Base-by-base conservation (phyloP, 1,140 invertebrate genomes). In the Cydia fagiglandana region DNA sequence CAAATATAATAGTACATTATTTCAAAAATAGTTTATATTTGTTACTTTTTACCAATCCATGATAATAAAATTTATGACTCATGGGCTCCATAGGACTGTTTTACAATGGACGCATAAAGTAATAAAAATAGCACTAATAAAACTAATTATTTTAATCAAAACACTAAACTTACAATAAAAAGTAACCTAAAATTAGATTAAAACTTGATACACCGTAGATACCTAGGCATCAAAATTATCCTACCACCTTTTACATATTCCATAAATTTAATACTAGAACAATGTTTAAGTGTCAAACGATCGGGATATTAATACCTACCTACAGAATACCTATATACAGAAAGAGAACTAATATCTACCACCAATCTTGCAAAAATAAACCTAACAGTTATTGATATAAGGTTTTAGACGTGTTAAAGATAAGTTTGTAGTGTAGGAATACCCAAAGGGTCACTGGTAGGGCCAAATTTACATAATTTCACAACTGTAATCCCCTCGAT, bases 381-480 rank as follows among this genome's bases (percentile, higher is more conserved):
- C 56, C 56, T 61, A 24, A 61, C 2, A 4, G 2, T 61, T 12
- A 24, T 20, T 61, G 56, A 10, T 5, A 61, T 61, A 61, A 24
- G 20, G 17, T 20, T 20, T 61, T 10, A 61, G 20, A 61, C 17
- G 24, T 12, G 53, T 61, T 7, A 20, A 7, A 20, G 20, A 24
- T 61, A 61, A 61, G 56, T 61, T 61, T 15, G 53, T 56, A 5
- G 15, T 56, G 53, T n/a, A 20, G 15, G 56, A 1, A 61, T 24
- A 24, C 7, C 66, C 30, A 20, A 70, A 70, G 38, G 66, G 66
- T 70, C 64, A n/a, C 45, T n/a, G 74, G 74, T 61, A 15, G 74
- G 61, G 34, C 50, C 30, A 28, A 61, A 75, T 75, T 75, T 28
- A 24, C 61, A 75, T 75, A 75, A 66, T 75, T 68, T 75, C 64